Percentiles rank a stretch among this genome's conserved stretches.
Evolutionary conservation across 2,797 vertebrate species (phyloP).

Genomic region (Leptatherina wallacei): DNA sequence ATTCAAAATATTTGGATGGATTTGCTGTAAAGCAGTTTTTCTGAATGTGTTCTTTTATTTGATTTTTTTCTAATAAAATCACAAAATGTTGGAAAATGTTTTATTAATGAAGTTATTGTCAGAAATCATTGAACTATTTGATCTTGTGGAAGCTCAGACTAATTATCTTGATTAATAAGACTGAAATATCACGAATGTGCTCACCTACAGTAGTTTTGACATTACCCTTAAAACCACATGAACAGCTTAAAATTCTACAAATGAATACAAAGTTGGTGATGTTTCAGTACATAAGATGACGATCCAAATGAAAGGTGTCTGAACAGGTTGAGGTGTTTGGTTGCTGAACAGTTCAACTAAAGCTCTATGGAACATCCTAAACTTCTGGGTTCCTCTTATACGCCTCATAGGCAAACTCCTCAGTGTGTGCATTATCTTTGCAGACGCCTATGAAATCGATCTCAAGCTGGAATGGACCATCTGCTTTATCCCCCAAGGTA

Average conservation of each 20-base stretch:
- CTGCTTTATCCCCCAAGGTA: constrained; percentile 90
- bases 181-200: too few relatives aligned
- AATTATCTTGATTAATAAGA: too few relatives aligned
- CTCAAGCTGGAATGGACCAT: constrained; percentile 94
- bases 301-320: background rate
- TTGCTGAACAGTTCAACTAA: background rate
- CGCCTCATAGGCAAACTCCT: constrained; percentile 92
- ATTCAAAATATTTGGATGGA: background rate
- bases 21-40: background rate
- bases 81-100: background rate
- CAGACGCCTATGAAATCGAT: constrained; percentile 92
- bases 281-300: background rate
- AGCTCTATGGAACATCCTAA: constrained; percentile 12
- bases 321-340: background rate
- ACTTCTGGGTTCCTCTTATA: constrained; percentile 85
- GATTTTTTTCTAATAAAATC: background rate
- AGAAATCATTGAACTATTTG: background rate
- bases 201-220: background rate
- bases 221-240: background rate
- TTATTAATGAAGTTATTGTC: background rate
- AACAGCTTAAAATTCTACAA: background rate
- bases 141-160: background rate
- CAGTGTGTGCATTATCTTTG: constrained; percentile 88
- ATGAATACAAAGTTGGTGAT: background rate
- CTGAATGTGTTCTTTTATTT: background rate